Percentiles rank a stretch among this genome's conserved stretches.
Evolutionary conservation across 2,797 vertebrate genomes (phyloP).

Genomic region (Lacerta agilis): DNA sequence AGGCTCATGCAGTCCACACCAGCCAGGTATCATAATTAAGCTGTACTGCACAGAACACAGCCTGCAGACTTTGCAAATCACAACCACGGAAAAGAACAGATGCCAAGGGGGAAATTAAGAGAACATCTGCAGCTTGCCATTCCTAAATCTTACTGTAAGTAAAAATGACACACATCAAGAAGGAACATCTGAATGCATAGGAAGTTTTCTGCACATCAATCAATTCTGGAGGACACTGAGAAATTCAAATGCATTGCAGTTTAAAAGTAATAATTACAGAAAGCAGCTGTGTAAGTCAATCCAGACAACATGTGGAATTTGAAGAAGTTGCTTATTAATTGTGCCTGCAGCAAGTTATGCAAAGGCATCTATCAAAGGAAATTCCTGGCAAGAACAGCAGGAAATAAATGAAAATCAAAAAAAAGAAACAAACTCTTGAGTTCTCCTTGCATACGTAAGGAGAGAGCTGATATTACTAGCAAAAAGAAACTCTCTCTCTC

Average conservation of each 20-base stretch:
- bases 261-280: slow-evolving; percentile 74
- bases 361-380: slow-evolving; percentile 64
- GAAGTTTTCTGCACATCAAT: slow-evolving; percentile 61
- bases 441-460: slow-evolving; percentile 23
- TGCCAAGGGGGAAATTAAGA: slow-evolving; percentile 54
- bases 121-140: slow-evolving; percentile 70
- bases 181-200: slow-evolving; percentile 64
- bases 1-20: background rate
- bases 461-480: slow-evolving; percentile 40
- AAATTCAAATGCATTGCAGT: slow-evolving; percentile 68
- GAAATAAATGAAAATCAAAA: slow-evolving; percentile 63
- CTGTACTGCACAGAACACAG: slow-evolving; percentile 33
- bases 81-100: slow-evolving; percentile 65
- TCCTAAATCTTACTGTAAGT: slow-evolving; percentile 72
- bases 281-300: slow-evolving; percentile 59
- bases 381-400: slow-evolving; percentile 71
- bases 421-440: slow-evolving; percentile 49
- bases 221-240: slow-evolving; percentile 67
- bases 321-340: slow-evolving; percentile 73
- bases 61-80: slow-evolving; percentile 53
- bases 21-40: background rate
- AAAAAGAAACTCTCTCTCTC: slow-evolving; percentile 61
- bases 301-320: slow-evolving; percentile 66
- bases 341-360: slow-evolving; percentile 72
- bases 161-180: slow-evolving; percentile 56